Base-by-base conservation (phyloP, 2,113 vertebrate genomes). In the Oxygymnocypris stewartii region DNA sequence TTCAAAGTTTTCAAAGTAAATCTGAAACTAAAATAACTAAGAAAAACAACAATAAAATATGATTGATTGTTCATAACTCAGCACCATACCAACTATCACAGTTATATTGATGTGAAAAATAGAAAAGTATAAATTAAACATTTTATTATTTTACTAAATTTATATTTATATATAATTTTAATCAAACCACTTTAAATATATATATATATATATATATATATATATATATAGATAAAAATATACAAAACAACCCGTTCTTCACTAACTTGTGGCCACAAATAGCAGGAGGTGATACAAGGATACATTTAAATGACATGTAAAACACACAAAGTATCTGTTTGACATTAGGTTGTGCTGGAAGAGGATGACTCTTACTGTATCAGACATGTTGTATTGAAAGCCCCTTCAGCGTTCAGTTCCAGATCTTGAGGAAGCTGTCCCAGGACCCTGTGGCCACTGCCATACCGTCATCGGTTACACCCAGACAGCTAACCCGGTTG, bases 381-480 rank as follows among this genome's bases (percentile, higher is more conserved):
- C 61, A 31, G 84, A 86, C 69, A 83, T 61, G 85, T 79, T 78
- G 71, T 84, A 79, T 81, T 87, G 82, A 79, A 83, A 90, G 65
- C 89, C 96, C 96, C 95, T 95, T 95, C 94, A 94, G 94, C 90
- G 85, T 94, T 98, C 95, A 99, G 96, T 99, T 99, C 98, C 98
- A 99, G 95, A 99, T 99, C 96, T 99, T 99, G 94, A 99, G 97
- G 95, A 99, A 99, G 95, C 98, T 99, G 94, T 99, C 98, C 98
- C 98, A 99, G 88, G 98, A 99, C 91, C 98, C 98, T 84, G 98
- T 99, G 85, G 98, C 98, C 93, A 99, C 97, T 76, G 98, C 98
- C 98, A 99, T 99, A 75, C 98, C 98, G 84, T 99, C 98, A 79
- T 99, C 98, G 90, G 98, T 99, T 88, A 99, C 98, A 7, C 98